phyloP scores from a whole-genome alignment of 2,888 invertebrate genomes.

The Epistrophe eligans region DNA sequence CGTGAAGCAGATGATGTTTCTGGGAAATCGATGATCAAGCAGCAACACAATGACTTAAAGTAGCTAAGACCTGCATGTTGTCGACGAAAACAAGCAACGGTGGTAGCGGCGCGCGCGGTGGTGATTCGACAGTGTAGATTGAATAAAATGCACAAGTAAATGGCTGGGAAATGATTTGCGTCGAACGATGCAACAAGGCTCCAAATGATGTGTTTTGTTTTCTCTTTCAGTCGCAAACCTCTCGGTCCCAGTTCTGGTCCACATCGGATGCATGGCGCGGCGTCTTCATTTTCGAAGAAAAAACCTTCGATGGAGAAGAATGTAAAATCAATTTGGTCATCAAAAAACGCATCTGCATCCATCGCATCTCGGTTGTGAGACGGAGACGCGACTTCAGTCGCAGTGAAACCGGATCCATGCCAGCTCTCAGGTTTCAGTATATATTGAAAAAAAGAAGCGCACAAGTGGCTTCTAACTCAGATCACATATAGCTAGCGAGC shows the following conservation, averaged over 20 bases:
- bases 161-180: conserved; percentile 65
- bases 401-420: conserved; percentile 41
- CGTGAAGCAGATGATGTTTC: conserved; percentile 58
- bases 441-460: conserved; percentile 9
- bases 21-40: conserved; percentile 59
- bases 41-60: not conserved
- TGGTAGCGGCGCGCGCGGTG: not conserved
- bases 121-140: not conserved
- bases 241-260: not conserved
- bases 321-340: conserved; percentile 71
- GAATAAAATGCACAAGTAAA: conserved; percentile 50
- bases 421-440: conserved; percentile 65
- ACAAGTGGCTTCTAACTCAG: conserved; percentile 24
- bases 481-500: not conserved
- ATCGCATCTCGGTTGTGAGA: conserved; percentile 23
- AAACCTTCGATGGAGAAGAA: conserved; percentile 35
- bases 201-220: conserved; percentile 46
- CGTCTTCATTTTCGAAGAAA: conserved; percentile 16
- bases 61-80: not conserved
- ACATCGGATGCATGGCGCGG: not conserved
- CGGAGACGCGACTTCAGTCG: not conserved
- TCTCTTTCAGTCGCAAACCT: no score
- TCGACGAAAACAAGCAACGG: no score
- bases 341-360: conserved; percentile 73
- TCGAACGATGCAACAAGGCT: conserved; percentile 28